Percentiles rank a stretch among this genome's conserved stretches.
phyloP scores from a whole-genome alignment of 2,888 invertebrate species.

The Dexiosoma caninum region DNA sequence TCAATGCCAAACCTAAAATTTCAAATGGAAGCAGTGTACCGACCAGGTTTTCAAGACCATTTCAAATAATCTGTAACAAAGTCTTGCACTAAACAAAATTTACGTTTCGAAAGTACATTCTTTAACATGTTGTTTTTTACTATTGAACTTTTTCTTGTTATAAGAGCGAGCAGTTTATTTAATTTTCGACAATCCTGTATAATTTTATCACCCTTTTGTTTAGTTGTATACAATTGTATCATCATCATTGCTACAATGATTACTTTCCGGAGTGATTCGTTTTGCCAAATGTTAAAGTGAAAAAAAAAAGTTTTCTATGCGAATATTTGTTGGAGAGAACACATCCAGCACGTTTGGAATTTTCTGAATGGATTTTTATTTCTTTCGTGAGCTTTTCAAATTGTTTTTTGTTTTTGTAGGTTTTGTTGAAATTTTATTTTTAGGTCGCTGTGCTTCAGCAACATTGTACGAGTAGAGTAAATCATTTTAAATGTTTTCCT shows the following conservation, averaged over 20 bases:
- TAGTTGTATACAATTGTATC: conserved; percentile 45
- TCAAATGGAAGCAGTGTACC: no score
- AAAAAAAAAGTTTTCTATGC: conserved; percentile 22
- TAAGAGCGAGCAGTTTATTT: conserved; percentile 24
- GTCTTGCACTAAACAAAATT: background rate
- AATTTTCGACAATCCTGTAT: conserved; percentile 29
- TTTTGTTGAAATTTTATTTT: background rate
- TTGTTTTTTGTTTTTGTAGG: background rate
- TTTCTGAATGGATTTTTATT: conserved; percentile 40
- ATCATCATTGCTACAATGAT: conserved; percentile 28
- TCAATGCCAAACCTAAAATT: no score
- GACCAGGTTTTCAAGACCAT: no score
- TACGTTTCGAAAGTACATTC: no score
- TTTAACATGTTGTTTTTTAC: background rate
- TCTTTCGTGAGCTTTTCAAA: background rate
- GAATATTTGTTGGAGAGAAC: conserved; percentile 2
- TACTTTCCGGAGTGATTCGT: background rate
- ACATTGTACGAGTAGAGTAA: conserved; percentile 43
- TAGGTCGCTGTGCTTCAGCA: conserved; percentile 21
- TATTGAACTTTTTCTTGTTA: background rate
- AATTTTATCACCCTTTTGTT: conserved; percentile 55
- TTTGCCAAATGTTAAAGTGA: conserved; percentile 23
- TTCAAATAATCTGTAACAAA: background rate
- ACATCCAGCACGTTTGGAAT: conserved; percentile 47
- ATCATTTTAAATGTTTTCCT: conserved; percentile 62